These are phyloP conservation scores for Agrotis exclamationis DNA, from an alignment of 2,888 invertebrate genomes.

Conservation along the genomic window DNA sequence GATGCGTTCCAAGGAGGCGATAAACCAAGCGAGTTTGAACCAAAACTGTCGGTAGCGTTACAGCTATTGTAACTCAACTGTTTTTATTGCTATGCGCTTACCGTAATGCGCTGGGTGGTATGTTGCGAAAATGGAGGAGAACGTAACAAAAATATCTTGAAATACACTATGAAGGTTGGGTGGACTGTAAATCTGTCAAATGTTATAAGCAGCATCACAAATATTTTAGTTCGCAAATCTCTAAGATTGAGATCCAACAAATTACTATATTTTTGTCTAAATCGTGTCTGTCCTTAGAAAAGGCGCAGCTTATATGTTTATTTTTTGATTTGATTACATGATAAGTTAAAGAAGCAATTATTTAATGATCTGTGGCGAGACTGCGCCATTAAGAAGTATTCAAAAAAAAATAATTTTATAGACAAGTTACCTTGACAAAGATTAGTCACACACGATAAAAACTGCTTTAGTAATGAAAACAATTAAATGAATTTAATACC, in stretches of 20 bases:
- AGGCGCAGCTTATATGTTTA: neutral
- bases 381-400: conserved; percentile 20
- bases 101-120: conserved; percentile 6
- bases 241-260: conserved; percentile 21
- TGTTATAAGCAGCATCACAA: conserved; percentile 11
- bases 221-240: neutral
- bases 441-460: conserved; percentile 4
- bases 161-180: neutral
- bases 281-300: conserved; percentile 17
- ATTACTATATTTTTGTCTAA: conserved; percentile 28
- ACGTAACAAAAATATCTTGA: conserved; percentile 10
- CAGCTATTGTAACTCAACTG: conserved; percentile 17
- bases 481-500: neutral
- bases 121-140: conserved; percentile 11
- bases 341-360: conserved; percentile 25
- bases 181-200: conserved; percentile 15
- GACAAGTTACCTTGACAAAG: conserved; percentile 26
- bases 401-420: conserved; percentile 13
- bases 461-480: too few relatives aligned
- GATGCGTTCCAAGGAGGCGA: conserved; percentile 28
- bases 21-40: conserved; percentile 15
- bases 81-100: conserved; percentile 23
- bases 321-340: neutral
- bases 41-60: conserved; percentile 19
- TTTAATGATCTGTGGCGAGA: conserved; percentile 9